phyloP scores from a whole-genome alignment of 53 echinoderm and acorn worm species.

The Hippasteria phrygiana region DNA sequence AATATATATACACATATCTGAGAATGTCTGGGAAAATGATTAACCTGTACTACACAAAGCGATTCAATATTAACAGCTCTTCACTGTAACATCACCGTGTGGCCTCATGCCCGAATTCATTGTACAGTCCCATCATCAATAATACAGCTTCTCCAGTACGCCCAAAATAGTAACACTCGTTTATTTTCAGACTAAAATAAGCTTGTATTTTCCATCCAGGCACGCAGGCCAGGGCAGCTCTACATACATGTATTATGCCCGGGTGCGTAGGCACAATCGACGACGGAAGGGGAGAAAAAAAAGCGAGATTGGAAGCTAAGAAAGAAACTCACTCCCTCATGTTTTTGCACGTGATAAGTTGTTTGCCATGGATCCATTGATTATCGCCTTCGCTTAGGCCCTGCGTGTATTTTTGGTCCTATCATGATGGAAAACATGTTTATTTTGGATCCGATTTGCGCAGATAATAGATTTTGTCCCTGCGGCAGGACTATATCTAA shows the following conservation, averaged over 20 bases:
- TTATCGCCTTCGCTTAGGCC: background rate
- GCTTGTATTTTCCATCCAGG: slow-evolving; percentile 15
- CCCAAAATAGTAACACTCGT: slow-evolving; percentile 19
- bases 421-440: background rate
- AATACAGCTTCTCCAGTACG: background rate
- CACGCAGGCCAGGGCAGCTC: background rate
- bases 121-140: background rate
- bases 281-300: background rate
- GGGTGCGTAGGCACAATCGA: slow-evolving; percentile 2
- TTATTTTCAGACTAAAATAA: slow-evolving; percentile 27
- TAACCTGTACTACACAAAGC: background rate
- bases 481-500: too few species aligned
- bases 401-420: background rate
- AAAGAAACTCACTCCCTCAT: background rate
- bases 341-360: background rate
- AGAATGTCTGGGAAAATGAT: background rate
- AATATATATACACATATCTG: background rate
- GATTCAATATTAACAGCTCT: background rate
- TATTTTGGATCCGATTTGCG: background rate
- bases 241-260: background rate
- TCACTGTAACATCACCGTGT: background rate
- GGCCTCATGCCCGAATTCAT: background rate
- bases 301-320: background rate
- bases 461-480: too few species aligned
- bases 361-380: background rate